Evolutionary conservation across 2,888 invertebrate genomes (phyloP).

Genomic region (Agrotis clavis): DNA sequence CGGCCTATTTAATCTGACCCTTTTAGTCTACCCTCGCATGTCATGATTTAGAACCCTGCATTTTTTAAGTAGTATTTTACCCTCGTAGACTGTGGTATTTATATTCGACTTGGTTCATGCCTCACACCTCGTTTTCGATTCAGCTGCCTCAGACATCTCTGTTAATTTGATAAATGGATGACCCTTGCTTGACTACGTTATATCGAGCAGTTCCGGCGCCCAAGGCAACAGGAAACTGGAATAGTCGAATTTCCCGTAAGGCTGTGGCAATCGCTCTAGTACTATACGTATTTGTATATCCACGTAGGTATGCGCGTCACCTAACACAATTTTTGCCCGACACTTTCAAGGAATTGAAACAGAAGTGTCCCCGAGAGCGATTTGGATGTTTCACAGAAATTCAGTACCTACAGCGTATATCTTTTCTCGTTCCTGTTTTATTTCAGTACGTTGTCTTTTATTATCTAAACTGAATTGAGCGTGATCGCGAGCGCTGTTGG

Average conservation of each 20-base stretch:
- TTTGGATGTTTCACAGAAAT: slow-evolving; percentile 68
- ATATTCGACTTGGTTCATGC: neutral
- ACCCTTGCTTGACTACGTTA: slow-evolving; percentile 40
- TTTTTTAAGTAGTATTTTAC: slow-evolving; percentile 24
- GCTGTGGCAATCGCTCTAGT: slow-evolving; percentile 53
- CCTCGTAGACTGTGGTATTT: slow-evolving; percentile 7
- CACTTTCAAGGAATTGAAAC: slow-evolving; percentile 86
- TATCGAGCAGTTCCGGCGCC: slow-evolving; percentile 53
- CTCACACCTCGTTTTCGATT: slow-evolving; percentile 21
- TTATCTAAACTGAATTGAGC: slow-evolving; percentile 63
- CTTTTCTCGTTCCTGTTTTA: slow-evolving; percentile 57
- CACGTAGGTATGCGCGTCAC: slow-evolving; percentile 62
- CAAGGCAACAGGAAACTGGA: slow-evolving; percentile 62
- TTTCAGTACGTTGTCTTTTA: slow-evolving; percentile 63
- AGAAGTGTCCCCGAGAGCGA: slow-evolving; percentile 80
- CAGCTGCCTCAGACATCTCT: slow-evolving; percentile 33
- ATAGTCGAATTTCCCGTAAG: slow-evolving; percentile 57
- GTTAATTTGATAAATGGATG: slow-evolving; percentile 60
- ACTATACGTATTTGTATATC: slow-evolving; percentile 31
- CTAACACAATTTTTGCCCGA: slow-evolving; percentile 83
- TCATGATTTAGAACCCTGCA: slow-evolving; percentile 31
- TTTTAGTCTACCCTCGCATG: slow-evolving; percentile 31
- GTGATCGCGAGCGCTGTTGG: slow-evolving; percentile 57
- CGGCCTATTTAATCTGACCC: slow-evolving; percentile 42
- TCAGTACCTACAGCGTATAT: slow-evolving; percentile 58